Conservation (phyloP, 2,797 vertebrate genomes). For the Coregonus sp. region DNA sequence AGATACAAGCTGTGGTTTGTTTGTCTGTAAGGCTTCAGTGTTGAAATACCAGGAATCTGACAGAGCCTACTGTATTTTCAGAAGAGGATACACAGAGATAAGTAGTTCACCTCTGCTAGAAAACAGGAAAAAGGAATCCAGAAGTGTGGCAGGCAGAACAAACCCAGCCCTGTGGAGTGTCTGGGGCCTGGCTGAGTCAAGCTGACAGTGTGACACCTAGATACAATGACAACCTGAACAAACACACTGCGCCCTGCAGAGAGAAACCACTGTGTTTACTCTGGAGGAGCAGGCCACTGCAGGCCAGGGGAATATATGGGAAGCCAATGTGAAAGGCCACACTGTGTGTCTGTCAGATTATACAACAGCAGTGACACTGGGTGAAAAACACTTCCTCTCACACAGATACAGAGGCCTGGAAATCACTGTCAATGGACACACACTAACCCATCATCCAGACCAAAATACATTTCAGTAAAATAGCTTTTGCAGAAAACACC, state of each 20-base stretch:
- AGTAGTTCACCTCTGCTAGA: constrained; percentile 28
- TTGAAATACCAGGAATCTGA: neutral
- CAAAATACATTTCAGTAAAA: neutral
- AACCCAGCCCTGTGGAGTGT: constrained; percentile 3
- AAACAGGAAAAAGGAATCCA: constrained; percentile 72
- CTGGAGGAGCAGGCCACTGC: constrained; percentile 8
- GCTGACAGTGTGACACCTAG: constrained; percentile 32
- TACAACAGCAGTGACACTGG: constrained; percentile 41
- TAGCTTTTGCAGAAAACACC: too few relatives aligned
- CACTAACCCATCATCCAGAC: constrained; percentile 9
- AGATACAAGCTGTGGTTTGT: neutral
- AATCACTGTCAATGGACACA: constrained; percentile 7
- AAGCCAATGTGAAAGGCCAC: constrained; percentile 68
- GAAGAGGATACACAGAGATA: too few relatives aligned
- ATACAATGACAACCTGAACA: constrained; percentile 43
- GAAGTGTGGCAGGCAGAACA: constrained; percentile 31
- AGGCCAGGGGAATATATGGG: constrained; percentile 52
- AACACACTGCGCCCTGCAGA: constrained; percentile 9
- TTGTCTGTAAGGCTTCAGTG: constrained; percentile 1
- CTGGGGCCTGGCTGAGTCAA: constrained; percentile 40
- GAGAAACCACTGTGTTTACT: constrained; percentile 40
- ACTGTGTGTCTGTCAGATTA: constrained; percentile 63
- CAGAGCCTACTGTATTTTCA: neutral
- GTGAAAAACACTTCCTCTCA: constrained; percentile 57
- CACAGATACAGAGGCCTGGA: constrained; percentile 22